Conservation (phyloP, 1,140 invertebrate genomes). For the Melipona quadrifasciata region DNA sequence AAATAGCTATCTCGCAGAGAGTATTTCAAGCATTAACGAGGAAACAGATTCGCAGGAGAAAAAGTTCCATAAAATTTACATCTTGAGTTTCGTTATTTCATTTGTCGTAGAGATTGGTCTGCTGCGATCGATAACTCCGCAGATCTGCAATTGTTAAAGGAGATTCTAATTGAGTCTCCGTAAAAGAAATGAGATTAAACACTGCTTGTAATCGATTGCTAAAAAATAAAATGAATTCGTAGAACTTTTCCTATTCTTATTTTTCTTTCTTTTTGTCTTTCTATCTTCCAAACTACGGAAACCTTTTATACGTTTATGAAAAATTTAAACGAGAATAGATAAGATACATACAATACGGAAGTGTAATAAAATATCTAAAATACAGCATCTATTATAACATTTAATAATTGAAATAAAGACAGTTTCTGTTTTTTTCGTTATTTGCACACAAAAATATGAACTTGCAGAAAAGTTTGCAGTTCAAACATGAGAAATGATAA, state of each 20-base stretch:
- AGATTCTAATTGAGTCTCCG: not conserved
- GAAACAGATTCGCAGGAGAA: not conserved
- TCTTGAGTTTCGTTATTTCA: not conserved
- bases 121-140: not conserved
- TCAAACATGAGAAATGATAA: not conserved
- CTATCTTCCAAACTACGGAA: no score
- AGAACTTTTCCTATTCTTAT: not conserved
- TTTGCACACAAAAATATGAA: no score
- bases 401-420: no score
- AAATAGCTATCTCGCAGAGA: not conserved
- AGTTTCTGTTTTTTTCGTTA: no score
- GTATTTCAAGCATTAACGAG: not conserved
- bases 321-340: no score
- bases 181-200: slow-evolving; percentile 5
- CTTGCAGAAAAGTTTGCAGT: no score
- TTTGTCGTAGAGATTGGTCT: not conserved
- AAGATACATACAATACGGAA: no score
- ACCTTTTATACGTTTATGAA: no score
- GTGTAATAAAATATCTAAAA: no score
- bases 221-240: not conserved
- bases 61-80: slow-evolving; percentile 7
- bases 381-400: no score
- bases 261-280: not conserved
- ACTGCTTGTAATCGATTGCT: not conserved
- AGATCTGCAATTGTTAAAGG: not conserved